These are phyloP conservation scores for Coryphaenoides rupestris DNA, from an alignment of 2,113 vertebrate species.

Conservation along the genomic window DNA sequence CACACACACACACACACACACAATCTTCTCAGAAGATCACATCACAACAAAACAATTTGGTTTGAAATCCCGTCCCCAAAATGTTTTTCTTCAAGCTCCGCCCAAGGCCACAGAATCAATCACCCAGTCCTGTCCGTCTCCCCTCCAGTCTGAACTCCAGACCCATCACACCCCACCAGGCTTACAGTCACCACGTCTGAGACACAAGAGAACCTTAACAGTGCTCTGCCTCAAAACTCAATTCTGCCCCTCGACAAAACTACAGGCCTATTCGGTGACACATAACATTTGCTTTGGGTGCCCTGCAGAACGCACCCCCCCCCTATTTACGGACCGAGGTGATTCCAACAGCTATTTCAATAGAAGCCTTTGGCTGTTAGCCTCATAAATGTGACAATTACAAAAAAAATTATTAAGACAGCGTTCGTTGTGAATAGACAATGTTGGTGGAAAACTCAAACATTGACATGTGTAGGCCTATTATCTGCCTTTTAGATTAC, in stretches of 20 bases:
- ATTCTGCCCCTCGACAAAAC: constrained; percentile 7
- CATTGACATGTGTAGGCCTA: constrained; percentile 39
- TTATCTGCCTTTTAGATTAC: constrained; percentile 24
- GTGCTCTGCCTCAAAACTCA: constrained; percentile 3
- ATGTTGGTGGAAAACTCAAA: neutral
- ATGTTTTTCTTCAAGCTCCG: constrained; percentile 29
- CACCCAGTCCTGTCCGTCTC: too few species aligned
- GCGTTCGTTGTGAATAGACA: too few species aligned
- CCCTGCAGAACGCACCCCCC: constrained; percentile 30
- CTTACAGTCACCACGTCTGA: too few species aligned
- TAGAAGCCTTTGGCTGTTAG: constrained; percentile 47
- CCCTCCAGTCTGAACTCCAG: too few species aligned
- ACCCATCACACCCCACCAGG: too few species aligned
- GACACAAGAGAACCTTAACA: neutral
- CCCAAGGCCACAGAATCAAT: constrained; percentile 31
- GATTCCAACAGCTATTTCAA: constrained; percentile 20
- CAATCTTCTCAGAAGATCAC: constrained; percentile 8
- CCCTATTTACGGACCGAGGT: constrained; percentile 35
- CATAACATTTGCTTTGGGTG: constrained; percentile 26
- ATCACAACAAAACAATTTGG: constrained; percentile 13
- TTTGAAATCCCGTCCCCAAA: constrained; percentile 10
- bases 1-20: too few species aligned
- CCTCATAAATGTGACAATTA: constrained; percentile 28
- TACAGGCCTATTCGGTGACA: constrained; percentile 25
- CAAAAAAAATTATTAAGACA: too few species aligned